Conservation (phyloP, 2,888 invertebrate genomes). For the Hypercompe scribonia region DNA sequence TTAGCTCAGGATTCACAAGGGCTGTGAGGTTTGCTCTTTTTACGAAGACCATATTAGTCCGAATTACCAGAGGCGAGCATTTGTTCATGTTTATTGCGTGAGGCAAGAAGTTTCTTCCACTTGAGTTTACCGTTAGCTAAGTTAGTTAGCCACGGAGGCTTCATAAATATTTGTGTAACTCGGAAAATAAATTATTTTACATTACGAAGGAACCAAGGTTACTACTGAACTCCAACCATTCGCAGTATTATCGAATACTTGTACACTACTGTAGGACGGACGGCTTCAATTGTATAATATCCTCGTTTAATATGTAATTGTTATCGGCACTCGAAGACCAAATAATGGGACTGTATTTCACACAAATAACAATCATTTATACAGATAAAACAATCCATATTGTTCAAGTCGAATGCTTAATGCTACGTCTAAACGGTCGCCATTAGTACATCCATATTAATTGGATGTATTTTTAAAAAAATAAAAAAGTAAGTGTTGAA, state of each 20-base stretch:
- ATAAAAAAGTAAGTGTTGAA: too few relatives aligned
- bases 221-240: neutral
- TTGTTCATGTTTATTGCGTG: too few relatives aligned
- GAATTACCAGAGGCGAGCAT: too few relatives aligned
- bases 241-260: conserved; percentile 22
- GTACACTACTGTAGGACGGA: conserved; percentile 23
- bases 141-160: neutral
- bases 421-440: neutral
- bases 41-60: too few relatives aligned
- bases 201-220: neutral
- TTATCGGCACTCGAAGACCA: neutral
- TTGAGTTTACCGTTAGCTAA: too few relatives aligned
- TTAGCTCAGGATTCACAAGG: too few relatives aligned
- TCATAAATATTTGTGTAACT: neutral
- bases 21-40: too few relatives aligned
- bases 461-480: too few relatives aligned
- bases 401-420: neutral
- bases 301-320: conserved; percentile 5
- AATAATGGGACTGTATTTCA: neutral
- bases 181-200: neutral
- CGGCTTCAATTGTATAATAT: conserved; percentile 44
- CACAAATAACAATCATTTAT: neutral
- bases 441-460: neutral
- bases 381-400: neutral
- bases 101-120: too few relatives aligned